Evolutionary conservation across 1,140 invertebrate genomes (phyloP), one percentile per base, ranked within the genome.

Genomic region (Drosophila virilis): DNA sequence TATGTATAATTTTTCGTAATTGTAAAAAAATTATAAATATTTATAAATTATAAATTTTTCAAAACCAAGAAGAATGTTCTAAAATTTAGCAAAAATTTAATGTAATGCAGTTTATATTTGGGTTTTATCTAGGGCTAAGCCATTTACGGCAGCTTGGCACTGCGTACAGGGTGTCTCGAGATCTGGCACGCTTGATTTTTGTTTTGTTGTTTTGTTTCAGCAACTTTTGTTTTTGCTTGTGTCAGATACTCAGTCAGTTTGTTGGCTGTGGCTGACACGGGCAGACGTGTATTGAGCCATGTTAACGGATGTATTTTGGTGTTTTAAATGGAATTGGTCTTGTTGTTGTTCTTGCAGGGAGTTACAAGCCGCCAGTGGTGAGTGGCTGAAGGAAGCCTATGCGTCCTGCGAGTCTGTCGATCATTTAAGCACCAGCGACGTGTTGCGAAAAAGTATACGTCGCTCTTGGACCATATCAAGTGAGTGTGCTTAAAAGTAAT

Each of bases 381-480:
- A 96, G 81, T 96, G 95, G 95, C 94, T 95, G 92, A 95, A 95
- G 91, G 95, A 95, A 75, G 80, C 84, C 28, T 94, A 94, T 65
- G 91, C 93, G 15, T 91, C 90, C 57, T 85, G 86, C 52, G 82
- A 84, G 45, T 80, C 93, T 70, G 92, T 93, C 43, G 93, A 93
- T 67, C 93, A 93, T 77, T 90, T 95, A 33, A 94, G 94, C 33
- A 93, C 95, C 61, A 93, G 95, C 48, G 95, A 96, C 83, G 94
- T 95, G 50, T 92, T 96, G 55, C 94, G 94, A 70, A 93, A 94
- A 75, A 95, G 94, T 74, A 95, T 96, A 62, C 93, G 94, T 32
- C 93, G 95, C 71, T 95, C 95, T 55, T 96, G 95, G 95, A 96
- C 95, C 13, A 95, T 95, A 79, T 95, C 95, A 61, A 95, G 95